These are phyloP conservation scores for Euthynnus affinis DNA, from an alignment of 2,797 vertebrate species.

Conservation along the genomic window DNA sequence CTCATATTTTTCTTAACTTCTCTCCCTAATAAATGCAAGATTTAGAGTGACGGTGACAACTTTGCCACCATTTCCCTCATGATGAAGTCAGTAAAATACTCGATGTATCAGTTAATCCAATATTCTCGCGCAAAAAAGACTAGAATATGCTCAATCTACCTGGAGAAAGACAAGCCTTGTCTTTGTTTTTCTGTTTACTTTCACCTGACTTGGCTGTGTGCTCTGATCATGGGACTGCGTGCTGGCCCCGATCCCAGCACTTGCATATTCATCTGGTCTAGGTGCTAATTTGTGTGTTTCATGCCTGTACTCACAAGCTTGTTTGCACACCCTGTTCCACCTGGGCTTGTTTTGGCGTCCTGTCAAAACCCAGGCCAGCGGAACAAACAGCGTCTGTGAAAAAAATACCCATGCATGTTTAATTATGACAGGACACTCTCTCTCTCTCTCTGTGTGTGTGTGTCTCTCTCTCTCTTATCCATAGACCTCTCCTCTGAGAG, in stretches of 20 bases:
- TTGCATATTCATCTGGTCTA: constrained; percentile 92
- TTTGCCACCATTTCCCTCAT: neutral
- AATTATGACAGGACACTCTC: constrained; percentile 91
- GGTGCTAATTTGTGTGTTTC: constrained; percentile 97
- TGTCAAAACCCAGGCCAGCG: constrained; percentile 95
- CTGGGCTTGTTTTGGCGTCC: constrained; percentile 96
- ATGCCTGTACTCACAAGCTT: constrained; percentile 94
- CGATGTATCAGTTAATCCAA: neutral
- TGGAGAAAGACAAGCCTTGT: constrained; percentile 24
- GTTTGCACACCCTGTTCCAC: constrained; percentile 96
- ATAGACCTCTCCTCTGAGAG: constrained; percentile 90
- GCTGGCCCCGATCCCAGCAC: constrained; percentile 85
- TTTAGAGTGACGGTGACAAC: neutral
- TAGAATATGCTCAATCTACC: constrained; percentile 27
- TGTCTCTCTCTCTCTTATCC: constrained; percentile 66
- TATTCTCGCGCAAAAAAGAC: constrained; percentile 23
- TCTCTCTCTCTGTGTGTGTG: no score
- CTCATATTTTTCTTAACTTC: constrained; percentile 35
- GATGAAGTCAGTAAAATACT: neutral
- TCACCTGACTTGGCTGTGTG: constrained; percentile 62
- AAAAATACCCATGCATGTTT: constrained; percentile 96
- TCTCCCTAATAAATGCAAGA: constrained; percentile 32
- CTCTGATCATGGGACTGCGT: constrained; percentile 51
- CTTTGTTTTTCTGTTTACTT: constrained; percentile 63
- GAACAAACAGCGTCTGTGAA: constrained; percentile 93